Evolutionary conservation across 2,113 vertebrate genomes (phyloP).

Genomic region (Pituophis catenifer): DNA sequence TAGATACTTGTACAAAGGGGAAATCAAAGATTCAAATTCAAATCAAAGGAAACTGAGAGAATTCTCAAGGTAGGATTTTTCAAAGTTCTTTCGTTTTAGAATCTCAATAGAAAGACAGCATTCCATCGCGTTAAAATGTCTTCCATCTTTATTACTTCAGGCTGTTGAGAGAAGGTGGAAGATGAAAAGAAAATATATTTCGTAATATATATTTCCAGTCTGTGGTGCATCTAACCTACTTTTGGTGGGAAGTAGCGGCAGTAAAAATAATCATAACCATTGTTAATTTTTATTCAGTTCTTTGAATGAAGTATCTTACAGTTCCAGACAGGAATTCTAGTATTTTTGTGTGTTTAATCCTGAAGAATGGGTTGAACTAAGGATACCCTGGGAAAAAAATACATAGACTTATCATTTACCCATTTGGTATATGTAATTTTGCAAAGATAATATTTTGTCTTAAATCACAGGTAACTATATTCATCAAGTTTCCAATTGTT

Average conservation of each 20-base stretch:
- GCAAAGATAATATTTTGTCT: background rate
- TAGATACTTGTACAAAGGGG: background rate
- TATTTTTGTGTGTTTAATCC: background rate
- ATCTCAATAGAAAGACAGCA: background rate
- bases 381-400: background rate
- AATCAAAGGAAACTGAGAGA: background rate
- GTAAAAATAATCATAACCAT: background rate
- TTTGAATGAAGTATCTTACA: background rate
- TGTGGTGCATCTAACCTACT: background rate
- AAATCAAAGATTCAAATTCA: background rate
- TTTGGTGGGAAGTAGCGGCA: background rate
- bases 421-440: background rate
- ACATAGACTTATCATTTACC: background rate
- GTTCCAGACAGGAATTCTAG: background rate
- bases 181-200: background rate
- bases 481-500: background rate
- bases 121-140: background rate
- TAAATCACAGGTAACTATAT: background rate
- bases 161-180: background rate
- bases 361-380: background rate
- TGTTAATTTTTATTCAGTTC: background rate
- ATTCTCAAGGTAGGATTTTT: background rate
- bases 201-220: background rate
- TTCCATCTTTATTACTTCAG: background rate
- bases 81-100: background rate